phyloP scores from a whole-genome alignment of 2,113 vertebrate genomes.

The Nerophis ophidion region DNA sequence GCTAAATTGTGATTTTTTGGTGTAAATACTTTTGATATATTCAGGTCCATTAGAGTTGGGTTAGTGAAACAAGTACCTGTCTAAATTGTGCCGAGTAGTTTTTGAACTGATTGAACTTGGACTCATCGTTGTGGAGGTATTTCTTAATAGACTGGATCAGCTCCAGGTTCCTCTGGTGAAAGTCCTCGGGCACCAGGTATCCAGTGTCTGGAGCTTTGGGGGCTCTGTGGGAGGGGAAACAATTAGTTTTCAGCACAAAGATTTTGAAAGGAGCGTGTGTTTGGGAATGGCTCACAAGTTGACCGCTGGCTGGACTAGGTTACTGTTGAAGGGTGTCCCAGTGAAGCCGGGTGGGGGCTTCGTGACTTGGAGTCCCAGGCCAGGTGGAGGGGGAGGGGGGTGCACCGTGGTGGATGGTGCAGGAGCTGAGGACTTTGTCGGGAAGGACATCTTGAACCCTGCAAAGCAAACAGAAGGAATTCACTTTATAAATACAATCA shows the following conservation, averaged over 20 bases:
- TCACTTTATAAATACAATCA: too few species aligned
- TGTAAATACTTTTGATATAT: too few species aligned
- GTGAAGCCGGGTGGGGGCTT: conserved; percentile 95
- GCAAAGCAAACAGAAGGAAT: conserved; percentile 11
- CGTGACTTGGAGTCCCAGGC: conserved; percentile 74
- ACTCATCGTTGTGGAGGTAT: conserved; percentile 84
- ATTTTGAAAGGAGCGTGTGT: background rate
- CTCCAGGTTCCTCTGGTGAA: conserved; percentile 88
- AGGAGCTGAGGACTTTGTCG: conserved; percentile 70
- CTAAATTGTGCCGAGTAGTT: conserved; percentile 92
- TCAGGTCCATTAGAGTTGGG: too few species aligned
- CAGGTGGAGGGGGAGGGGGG: conserved; percentile 74
- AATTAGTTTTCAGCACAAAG: background rate
- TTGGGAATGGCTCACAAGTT: conserved; percentile 73
- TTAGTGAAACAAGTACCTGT: conserved; percentile 74
- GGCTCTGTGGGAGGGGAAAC: conserved; percentile 47
- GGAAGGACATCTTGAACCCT: conserved; percentile 88
- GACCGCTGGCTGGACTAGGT: conserved; percentile 67
- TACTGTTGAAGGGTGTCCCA: conserved; percentile 78
- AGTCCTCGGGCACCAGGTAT: conserved; percentile 89
- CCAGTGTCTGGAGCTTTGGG: conserved; percentile 47
- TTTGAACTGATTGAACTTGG: conserved; percentile 90
- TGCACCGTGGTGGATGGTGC: conserved; percentile 26
- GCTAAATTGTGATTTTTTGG: too few species aligned
- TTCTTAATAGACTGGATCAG: conserved; percentile 91